phyloP scores from a whole-genome alignment of 2,888 invertebrate genomes.

The Panzeria rudis region DNA sequence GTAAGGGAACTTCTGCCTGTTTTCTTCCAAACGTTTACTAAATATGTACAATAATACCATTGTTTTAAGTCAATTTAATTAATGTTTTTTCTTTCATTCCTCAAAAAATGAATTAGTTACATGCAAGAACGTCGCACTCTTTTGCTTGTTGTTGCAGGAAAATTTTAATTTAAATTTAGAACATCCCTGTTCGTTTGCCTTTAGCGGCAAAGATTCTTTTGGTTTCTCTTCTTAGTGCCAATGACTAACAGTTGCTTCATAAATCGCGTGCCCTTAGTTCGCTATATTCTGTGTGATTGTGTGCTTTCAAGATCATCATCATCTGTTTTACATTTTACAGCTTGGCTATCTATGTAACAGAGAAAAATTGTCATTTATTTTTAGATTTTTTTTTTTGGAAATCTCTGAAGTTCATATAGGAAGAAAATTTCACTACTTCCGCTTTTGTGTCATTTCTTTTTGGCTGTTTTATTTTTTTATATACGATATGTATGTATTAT shows the following conservation, averaged over 20 bases:
- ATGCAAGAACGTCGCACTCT: conserved; percentile 14
- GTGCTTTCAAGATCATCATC: conserved; percentile 37
- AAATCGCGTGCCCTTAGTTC: conserved; percentile 57
- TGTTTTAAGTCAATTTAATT: conserved; percentile 56
- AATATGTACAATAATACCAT: conserved; percentile 27
- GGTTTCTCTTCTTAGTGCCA: conserved; percentile 15
- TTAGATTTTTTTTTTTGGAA: conserved; percentile 41
- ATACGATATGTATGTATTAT: not conserved
- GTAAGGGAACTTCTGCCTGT: conserved; percentile 26
- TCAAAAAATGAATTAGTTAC: conserved; percentile 44
- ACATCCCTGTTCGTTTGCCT: conserved; percentile 2
- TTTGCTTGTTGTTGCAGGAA: conserved; percentile 9
- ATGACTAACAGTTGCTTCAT: conserved; percentile 47
- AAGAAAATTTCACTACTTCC: conserved; percentile 35
- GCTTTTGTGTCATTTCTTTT: conserved; percentile 26
- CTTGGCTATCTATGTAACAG: not conserved
- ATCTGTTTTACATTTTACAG: conserved; percentile 43
- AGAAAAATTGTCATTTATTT: conserved; percentile 43
- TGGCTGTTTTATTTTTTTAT: conserved; percentile 40
- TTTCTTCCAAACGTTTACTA: not conserved
- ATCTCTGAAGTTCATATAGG: conserved; percentile 7
- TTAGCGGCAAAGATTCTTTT: not conserved
- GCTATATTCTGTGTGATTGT: conserved; percentile 3
- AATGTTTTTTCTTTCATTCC: conserved; percentile 13
- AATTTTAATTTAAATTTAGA: conserved; percentile 44